Conservation (phyloP, 2,888 invertebrate species). For the Erynnis tages region DNA sequence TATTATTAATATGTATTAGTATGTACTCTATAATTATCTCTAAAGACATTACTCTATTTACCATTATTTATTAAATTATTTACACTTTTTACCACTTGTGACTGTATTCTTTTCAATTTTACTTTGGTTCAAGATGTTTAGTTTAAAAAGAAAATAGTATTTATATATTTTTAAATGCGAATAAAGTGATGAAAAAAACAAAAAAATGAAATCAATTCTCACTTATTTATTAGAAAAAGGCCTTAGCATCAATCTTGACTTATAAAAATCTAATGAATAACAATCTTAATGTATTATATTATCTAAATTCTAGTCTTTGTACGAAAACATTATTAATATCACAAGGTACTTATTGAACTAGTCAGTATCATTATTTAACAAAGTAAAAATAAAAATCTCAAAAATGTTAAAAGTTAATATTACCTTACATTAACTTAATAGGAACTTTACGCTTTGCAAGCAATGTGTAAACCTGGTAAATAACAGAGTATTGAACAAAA, state of each 20-base stretch:
- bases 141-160: slow-evolving; percentile 29
- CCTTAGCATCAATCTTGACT: slow-evolving; percentile 9
- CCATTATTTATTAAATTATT: slow-evolving; percentile 28
- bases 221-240: slow-evolving; percentile 18
- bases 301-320: too few species aligned
- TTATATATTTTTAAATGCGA: slow-evolving; percentile 23
- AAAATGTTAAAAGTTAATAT: too few species aligned
- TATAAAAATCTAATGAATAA: slow-evolving; percentile 17
- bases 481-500: too few species aligned
- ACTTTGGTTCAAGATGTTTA: slow-evolving; percentile 25
- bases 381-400: background rate
- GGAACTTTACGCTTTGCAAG: too few species aligned
- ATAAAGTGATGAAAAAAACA: slow-evolving; percentile 19
- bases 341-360: too few species aligned
- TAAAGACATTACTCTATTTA: slow-evolving; percentile 29
- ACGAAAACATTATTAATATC: too few species aligned
- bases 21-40: slow-evolving; percentile 28
- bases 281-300: slow-evolving; percentile 20
- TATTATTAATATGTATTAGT: slow-evolving; percentile 27
- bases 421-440: too few species aligned
- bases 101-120: slow-evolving; percentile 29
- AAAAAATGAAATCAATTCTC: slow-evolving; percentile 19
- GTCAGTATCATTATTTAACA: background rate
- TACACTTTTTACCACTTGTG: slow-evolving; percentile 28
- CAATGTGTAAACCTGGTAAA: too few species aligned